Evolutionary conservation across 2,113 vertebrate species (phyloP).

Genomic region (Siphamia tubifer): DNA sequence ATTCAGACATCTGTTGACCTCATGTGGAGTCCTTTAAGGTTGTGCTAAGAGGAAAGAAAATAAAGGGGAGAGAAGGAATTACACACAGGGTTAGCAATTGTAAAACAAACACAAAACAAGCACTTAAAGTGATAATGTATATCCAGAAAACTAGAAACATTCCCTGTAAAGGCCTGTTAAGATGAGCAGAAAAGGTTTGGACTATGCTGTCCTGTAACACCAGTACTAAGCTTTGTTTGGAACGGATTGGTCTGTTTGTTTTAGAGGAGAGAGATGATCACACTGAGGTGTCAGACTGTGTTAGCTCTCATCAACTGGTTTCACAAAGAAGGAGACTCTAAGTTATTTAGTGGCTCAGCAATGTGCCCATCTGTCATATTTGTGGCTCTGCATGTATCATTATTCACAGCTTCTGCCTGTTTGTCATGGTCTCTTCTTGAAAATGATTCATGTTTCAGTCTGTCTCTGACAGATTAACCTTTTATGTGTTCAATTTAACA

Average conservation of each 20-base stretch:
- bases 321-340: background rate
- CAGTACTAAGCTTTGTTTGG: too few relatives aligned
- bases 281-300: too few relatives aligned
- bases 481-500: background rate
- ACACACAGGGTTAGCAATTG: too few relatives aligned
- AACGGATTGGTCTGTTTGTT: too few relatives aligned
- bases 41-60: background rate
- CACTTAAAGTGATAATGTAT: too few relatives aligned
- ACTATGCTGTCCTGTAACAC: too few relatives aligned
- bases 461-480: background rate
- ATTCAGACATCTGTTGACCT: constrained; percentile 5
- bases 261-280: too few relatives aligned
- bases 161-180: too few relatives aligned
- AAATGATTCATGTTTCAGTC: constrained; percentile 10
- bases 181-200: too few relatives aligned
- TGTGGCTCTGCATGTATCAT: constrained; percentile 22
- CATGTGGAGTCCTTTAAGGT: background rate
- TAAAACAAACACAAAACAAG: too few relatives aligned
- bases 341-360: background rate
- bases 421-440: constrained; percentile 3
- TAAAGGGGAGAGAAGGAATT: background rate
- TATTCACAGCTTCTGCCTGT: constrained; percentile 25
- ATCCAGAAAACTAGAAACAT: too few relatives aligned
- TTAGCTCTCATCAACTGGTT: too few relatives aligned
- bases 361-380: background rate